Evolutionary conservation across 2,113 vertebrate species (phyloP).

Genomic region (Ivindomyrus marchei): DNA sequence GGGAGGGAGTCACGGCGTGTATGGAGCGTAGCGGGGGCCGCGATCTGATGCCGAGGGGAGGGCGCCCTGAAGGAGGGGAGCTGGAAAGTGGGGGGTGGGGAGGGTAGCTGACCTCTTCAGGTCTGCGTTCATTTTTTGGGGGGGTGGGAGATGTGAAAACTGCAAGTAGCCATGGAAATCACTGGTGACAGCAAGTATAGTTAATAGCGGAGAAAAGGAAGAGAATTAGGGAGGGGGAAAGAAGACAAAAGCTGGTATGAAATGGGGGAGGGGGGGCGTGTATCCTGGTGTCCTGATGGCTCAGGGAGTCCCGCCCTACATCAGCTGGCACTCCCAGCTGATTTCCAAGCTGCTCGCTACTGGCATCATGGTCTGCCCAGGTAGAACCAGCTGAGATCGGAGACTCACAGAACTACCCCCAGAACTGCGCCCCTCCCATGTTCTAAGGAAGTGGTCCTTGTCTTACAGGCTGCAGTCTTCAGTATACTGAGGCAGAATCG

Average conservation of each 20-base stretch:
- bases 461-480: neutral
- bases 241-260: slow-evolving; percentile 41
- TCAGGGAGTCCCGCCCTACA: neutral
- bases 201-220: slow-evolving; percentile 29
- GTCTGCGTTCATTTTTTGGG: neutral
- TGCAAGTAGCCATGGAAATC: slow-evolving; percentile 48
- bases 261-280: slow-evolving; percentile 28
- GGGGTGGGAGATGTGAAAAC: neutral
- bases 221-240: slow-evolving; percentile 27
- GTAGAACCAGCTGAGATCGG: neutral
- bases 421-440: neutral
- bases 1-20: neutral
- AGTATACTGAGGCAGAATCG: neutral
- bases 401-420: neutral
- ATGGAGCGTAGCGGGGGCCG: neutral
- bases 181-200: slow-evolving; percentile 42
- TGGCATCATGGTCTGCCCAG: neutral
- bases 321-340: neutral
- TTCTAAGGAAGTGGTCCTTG: neutral
- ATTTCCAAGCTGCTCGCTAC: neutral
- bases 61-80: neutral
- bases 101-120: neutral
- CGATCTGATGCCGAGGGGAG: neutral
- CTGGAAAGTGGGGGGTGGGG: neutral
- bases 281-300: neutral